Evolutionary conservation across 2,113 vertebrate species (phyloP).

Genomic region (Acinonyx jubatus): DNA sequence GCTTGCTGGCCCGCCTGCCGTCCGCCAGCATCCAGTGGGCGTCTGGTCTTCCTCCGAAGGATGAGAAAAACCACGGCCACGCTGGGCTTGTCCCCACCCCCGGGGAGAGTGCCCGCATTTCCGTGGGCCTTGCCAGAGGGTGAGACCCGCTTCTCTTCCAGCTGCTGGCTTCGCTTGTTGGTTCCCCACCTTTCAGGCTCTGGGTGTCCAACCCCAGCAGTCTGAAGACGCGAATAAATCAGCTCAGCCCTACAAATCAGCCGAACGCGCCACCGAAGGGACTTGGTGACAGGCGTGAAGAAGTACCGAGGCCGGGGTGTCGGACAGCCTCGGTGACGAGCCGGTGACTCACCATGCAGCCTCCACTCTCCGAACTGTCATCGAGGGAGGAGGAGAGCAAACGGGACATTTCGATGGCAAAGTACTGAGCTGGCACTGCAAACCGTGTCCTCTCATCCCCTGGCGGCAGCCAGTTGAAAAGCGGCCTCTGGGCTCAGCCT

Average conservation of each 20-base stretch:
- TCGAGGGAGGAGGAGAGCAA: slow-evolving; percentile 41
- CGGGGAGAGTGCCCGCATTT: not conserved
- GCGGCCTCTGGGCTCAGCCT: not conserved
- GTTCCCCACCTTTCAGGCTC: not conserved
- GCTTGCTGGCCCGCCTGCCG: not conserved
- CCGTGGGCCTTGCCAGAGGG: rapidly evolving
- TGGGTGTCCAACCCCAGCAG: rapidly evolving
- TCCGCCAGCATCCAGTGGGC: not conserved
- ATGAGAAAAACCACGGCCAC: not conserved
- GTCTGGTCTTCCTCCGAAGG: rapidly evolving
- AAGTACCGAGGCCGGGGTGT: not conserved
- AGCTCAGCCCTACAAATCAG: not conserved
- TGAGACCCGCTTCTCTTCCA: not conserved
- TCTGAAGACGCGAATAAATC: not conserved
- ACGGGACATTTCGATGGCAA: slow-evolving; percentile 38
- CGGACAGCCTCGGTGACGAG: slow-evolving; percentile 29
- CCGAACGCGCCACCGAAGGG: not conserved
- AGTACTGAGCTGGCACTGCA: not conserved
- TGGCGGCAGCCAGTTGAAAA: too few relatives aligned
- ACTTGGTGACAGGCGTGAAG: slow-evolving; percentile 11
- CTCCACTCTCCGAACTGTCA: not conserved
- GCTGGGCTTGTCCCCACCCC: rapidly evolving
- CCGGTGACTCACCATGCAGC: not conserved
- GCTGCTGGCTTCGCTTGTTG: not conserved
- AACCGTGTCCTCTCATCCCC: not conserved